Percentiles rank a stretch among this genome's conserved stretches.
Evolutionary conservation across 2,888 invertebrate species (phyloP).

Genomic region (Temnothorax ravouxi): DNA sequence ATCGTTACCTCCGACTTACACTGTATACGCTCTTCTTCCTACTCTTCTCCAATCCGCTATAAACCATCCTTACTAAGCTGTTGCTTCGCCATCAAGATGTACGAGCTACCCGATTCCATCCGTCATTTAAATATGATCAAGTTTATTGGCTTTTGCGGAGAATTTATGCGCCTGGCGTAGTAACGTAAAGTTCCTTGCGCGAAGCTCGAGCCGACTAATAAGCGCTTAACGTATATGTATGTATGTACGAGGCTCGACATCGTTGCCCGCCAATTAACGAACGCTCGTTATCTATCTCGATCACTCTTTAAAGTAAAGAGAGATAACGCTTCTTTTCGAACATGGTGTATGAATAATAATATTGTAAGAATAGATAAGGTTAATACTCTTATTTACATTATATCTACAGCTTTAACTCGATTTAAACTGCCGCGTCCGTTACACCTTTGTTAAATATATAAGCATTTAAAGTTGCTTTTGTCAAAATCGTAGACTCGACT

Average conservation of each 20-base stretch:
- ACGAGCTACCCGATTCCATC: constrained; percentile 30
- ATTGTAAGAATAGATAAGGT: not conserved
- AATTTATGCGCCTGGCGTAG: constrained; percentile 42
- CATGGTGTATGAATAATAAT: too few species aligned
- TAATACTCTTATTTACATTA: not conserved
- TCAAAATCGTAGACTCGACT: not conserved
- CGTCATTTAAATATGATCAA: constrained; percentile 63
- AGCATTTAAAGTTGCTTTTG: not conserved
- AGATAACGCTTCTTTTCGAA: not conserved
- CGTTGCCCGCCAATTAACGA: not conserved
- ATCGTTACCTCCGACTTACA: constrained; percentile 19
- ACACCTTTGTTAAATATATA: not conserved
- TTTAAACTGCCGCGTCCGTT: not conserved
- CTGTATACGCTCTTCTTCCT: constrained; percentile 39
- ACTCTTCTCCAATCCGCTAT: constrained; percentile 54
- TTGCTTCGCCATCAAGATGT: constrained; percentile 69
- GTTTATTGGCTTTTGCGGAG: constrained; percentile 60
- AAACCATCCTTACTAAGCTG: constrained; percentile 74
- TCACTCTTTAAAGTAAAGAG: not conserved
- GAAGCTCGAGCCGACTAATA: constrained; percentile 5
- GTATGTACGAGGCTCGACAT: not conserved
- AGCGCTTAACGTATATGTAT: constrained; percentile 10
- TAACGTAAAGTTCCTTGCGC: constrained; percentile 9
- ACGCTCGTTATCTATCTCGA: not conserved
- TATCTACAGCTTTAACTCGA: not conserved